These are phyloP conservation scores for Hirudo medicinalis DNA, from an alignment of 1,140 invertebrate genomes.

Conservation along the genomic window DNA sequence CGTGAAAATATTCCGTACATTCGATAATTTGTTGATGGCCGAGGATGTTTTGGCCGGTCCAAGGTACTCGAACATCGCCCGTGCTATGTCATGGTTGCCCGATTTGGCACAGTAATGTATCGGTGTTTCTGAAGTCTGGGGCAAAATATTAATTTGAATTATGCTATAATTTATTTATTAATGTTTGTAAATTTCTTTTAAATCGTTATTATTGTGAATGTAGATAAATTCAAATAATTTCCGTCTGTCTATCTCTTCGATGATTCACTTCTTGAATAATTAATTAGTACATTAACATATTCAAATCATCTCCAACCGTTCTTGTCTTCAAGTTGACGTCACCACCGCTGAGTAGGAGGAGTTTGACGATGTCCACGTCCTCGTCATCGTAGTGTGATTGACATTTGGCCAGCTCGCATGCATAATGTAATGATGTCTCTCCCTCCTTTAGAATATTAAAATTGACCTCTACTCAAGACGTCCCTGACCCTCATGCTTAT, in stretches of 20 bases:
- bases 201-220: no score
- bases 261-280: neutral
- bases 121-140: slow-evolving; percentile 71
- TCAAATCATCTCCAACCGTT: slow-evolving; percentile 40
- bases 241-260: neutral
- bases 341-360: slow-evolving; percentile 74
- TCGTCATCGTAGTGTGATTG: slow-evolving; percentile 58
- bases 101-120: slow-evolving; percentile 86
- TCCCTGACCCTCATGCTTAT: no score
- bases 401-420: slow-evolving; percentile 51
- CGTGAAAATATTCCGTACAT: slow-evolving; percentile 32
- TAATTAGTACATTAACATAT: neutral
- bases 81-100: slow-evolving; percentile 85
- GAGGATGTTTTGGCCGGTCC: slow-evolving; percentile 70
- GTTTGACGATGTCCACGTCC: slow-evolving; percentile 74
- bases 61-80: slow-evolving; percentile 82
- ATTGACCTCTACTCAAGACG: no score
- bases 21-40: slow-evolving; percentile 79
- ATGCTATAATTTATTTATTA: neutral
- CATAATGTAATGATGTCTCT: slow-evolving; percentile 77
- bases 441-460: no score
- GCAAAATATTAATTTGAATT: neutral
- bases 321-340: slow-evolving; percentile 71
- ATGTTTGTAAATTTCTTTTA: no score
- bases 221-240: no score